Evolutionary conservation across 2,797 vertebrate species (phyloP).

Genomic region (Manis javanica): DNA sequence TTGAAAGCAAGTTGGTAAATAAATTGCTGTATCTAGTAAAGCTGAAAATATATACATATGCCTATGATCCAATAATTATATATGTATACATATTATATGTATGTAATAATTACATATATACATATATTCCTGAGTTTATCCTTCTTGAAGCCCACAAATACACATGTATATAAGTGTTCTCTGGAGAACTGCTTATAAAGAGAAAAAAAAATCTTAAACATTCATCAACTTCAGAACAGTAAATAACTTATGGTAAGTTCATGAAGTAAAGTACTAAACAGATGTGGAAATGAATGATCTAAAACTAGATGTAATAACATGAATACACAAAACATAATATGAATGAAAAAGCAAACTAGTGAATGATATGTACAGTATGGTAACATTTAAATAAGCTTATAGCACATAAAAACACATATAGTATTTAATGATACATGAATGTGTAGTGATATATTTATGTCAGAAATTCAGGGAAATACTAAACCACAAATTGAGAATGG

Average conservation of each 20-base stretch:
- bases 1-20: neutral
- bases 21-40: conserved; percentile 20
- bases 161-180: neutral
- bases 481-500: neutral
- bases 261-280: neutral
- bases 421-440: neutral
- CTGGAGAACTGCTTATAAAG: neutral
- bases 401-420: neutral
- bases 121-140: neutral
- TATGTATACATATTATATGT: neutral
- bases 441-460: neutral
- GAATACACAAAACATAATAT: neutral
- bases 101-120: neutral
- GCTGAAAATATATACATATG: neutral
- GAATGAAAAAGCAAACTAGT: neutral
- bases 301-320: neutral
- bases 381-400: neutral
- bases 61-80: neutral
- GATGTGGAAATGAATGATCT: neutral
- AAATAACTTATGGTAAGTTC: neutral
- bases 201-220: neutral
- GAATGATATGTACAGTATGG: neutral
- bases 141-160: neutral
- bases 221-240: neutral
- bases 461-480: neutral